phyloP scores from a whole-genome alignment of 2,797 vertebrate species.

The Novumbra hubbsi region DNA sequence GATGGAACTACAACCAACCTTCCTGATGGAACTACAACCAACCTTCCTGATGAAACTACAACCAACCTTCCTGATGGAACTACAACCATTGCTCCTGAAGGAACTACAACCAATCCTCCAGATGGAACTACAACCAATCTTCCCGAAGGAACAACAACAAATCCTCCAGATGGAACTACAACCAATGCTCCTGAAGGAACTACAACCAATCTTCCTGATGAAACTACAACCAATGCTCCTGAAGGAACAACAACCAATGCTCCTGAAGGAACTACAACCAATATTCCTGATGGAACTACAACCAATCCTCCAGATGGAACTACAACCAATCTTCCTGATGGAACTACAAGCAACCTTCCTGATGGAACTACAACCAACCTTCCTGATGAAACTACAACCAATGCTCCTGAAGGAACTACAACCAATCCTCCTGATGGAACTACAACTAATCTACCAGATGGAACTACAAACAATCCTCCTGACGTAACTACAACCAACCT shows the following conservation, averaged over 20 bases:
- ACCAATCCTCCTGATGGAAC: too few species aligned
- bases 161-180: neutral
- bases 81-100: neutral
- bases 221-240: neutral
- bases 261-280: neutral
- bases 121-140: neutral
- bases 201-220: neutral
- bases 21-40: neutral
- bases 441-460: too few species aligned
- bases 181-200: too few species aligned
- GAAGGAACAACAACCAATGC: neutral
- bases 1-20: neutral
- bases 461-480: too few species aligned
- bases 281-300: neutral
- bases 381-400: too few species aligned
- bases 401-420: too few species aligned
- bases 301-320: neutral
- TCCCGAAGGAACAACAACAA: neutral
- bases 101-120: neutral
- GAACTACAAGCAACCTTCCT: too few species aligned
- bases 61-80: neutral
- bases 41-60: neutral
- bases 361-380: too few species aligned
- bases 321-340: neutral
- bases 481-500: too few species aligned